phyloP scores from a whole-genome alignment of 2,797 vertebrate genomes.

The Vipera latastei region DNA sequence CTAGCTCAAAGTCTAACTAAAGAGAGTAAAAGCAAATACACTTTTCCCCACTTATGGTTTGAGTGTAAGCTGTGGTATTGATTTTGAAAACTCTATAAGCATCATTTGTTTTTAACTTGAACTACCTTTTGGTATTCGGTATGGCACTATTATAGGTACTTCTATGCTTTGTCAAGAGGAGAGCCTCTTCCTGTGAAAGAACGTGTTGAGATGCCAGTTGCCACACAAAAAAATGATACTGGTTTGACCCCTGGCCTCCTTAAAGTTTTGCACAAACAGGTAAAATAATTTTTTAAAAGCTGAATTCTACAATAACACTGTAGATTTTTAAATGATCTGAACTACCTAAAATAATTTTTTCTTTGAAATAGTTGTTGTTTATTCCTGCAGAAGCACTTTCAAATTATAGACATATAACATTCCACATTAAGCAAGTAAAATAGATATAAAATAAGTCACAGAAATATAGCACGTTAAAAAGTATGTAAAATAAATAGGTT shows the following conservation, averaged over 20 bases:
- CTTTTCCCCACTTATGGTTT: not conserved
- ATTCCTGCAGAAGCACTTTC: not conserved
- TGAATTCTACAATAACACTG: not conserved
- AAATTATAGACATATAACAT: not conserved
- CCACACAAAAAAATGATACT: slow-evolving; percentile 78
- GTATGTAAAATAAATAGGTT: not conserved
- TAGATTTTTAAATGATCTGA: not conserved
- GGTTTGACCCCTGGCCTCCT: slow-evolving; percentile 83
- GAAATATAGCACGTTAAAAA: not conserved
- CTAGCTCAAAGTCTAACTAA: not conserved
- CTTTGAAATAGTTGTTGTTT: not conserved
- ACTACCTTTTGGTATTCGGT: not conserved
- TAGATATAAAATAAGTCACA: not conserved
- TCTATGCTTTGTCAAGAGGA: slow-evolving; percentile 79
- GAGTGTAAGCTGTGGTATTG: not conserved
- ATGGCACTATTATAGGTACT: slow-evolving; percentile 74
- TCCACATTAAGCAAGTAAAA: not conserved
- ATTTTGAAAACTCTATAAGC: not conserved
- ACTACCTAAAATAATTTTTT: not conserved
- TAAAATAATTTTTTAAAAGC: slow-evolving; percentile 47
- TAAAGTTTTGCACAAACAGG: slow-evolving; percentile 84
- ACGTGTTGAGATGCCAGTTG: slow-evolving; percentile 76
- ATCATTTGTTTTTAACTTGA: not conserved
- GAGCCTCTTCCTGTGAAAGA: slow-evolving; percentile 82
- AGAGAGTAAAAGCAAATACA: not conserved